phyloP scores from a whole-genome alignment of 1,140 invertebrate genomes.

The Trigoniulus corallinus region DNA sequence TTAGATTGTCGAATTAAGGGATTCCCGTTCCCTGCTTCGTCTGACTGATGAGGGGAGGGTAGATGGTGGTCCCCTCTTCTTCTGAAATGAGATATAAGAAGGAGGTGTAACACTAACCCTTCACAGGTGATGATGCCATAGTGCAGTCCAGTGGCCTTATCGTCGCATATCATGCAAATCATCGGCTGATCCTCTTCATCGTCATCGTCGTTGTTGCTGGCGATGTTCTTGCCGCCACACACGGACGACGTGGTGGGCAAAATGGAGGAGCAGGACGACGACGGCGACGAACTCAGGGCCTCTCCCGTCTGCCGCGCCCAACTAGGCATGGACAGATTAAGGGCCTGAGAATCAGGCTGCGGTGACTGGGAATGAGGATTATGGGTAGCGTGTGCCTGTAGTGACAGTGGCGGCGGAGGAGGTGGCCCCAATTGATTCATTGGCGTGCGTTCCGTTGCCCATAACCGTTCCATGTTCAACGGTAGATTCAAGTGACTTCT shows the following conservation, averaged over 20 bases:
- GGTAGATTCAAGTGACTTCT: conserved; percentile 27
- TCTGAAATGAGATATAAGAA: no score
- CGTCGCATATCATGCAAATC: conserved; percentile 96
- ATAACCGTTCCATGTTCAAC: conserved; percentile 78
- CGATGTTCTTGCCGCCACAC: neutral
- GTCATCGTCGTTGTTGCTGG: conserved; percentile 13
- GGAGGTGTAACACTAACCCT: conserved; percentile 45
- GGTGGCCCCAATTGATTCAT: conserved; percentile 38
- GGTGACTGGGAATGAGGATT: conserved; percentile 43
- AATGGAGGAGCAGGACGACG: conserved; percentile 15
- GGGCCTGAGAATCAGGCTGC: conserved; percentile 47
- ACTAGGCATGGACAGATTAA: conserved; percentile 47
- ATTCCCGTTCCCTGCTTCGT: no score
- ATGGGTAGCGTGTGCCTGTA: conserved; percentile 16
- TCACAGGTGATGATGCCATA: conserved; percentile 97
- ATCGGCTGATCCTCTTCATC: conserved; percentile 84
- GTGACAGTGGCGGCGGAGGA: conserved; percentile 32
- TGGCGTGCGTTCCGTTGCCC: conserved; percentile 48
- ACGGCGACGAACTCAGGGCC: conserved; percentile 26
- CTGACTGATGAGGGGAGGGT: no score
- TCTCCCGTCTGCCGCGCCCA: conserved; percentile 30
- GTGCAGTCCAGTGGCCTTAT: conserved; percentile 90
- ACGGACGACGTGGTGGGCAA: neutral
- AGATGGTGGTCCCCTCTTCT: no score
- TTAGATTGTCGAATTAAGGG: no score